Evolutionary conservation across 2,888 invertebrate species (phyloP).

Genomic region (Callyntrura sp.): DNA sequence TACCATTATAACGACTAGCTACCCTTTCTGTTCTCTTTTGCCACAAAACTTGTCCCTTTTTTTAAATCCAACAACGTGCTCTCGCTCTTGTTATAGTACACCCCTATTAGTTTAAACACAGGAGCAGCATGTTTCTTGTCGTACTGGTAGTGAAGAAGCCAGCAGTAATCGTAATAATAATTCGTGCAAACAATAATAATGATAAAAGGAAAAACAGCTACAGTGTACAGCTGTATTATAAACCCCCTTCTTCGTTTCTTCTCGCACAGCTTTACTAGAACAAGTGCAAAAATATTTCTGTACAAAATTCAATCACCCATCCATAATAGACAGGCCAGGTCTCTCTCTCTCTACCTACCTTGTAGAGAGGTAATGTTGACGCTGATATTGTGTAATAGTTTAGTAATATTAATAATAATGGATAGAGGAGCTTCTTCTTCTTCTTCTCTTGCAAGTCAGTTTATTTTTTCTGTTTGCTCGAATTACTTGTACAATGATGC

Average conservation of each 20-base stretch:
- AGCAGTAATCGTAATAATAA: constrained; percentile 49
- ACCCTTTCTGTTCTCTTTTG: not conserved
- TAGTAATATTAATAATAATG: constrained; percentile 26
- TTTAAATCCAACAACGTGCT: constrained; percentile 15
- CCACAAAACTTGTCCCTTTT: not conserved
- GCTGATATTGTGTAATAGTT: constrained; percentile 51
- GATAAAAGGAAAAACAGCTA: constrained; percentile 19
- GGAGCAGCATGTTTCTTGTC: constrained; percentile 47
- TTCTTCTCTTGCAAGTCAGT: constrained; percentile 9
- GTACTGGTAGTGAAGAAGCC: constrained; percentile 12
- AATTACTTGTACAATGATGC: constrained; percentile 46
- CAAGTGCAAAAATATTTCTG: constrained; percentile 35
- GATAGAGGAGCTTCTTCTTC: constrained; percentile 29
- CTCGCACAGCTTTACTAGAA: too few relatives aligned
- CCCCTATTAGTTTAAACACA: not conserved
- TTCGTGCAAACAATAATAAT: constrained; percentile 67
- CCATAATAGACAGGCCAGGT: not conserved
- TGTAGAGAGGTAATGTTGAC: not conserved
- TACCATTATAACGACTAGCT: constrained; percentile 49
- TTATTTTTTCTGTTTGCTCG: constrained; percentile 14
- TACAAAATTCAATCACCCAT: constrained; percentile 35
- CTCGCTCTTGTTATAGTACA: not conserved
- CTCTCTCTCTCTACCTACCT: not conserved
- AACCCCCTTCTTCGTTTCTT: too few relatives aligned
- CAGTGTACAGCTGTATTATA: not conserved